Evolutionary conservation across 1,140 invertebrate species (phyloP), one percentile per base, ranked within the genome.

Genomic region (Pachyrhynchus sulphureomaculatus): DNA sequence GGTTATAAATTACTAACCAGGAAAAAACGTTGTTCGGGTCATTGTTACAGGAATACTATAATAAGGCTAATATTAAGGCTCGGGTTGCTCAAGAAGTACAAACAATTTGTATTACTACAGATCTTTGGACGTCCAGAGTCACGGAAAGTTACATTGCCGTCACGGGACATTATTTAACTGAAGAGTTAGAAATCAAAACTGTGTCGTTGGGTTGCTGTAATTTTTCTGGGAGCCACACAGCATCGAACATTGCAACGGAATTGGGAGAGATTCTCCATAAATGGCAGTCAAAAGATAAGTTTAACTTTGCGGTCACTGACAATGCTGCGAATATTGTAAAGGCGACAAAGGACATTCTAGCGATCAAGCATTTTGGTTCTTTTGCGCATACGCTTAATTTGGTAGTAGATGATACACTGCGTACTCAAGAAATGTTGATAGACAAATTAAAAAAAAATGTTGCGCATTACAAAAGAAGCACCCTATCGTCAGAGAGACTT

Each of bases 361-460:
- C n/a, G n/a, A 64, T 24, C 18, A 70, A 70, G 21, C 55, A 67
- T 57, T 69, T 64, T 59, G 63, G 66, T 0, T 72, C 66, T 29
- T 69, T 39, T 33, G 70, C 67, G 8, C 69, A 69, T 44, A 66
- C 37, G 0, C 17, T 71, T 4, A 72, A 72, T 65, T 65, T 71
- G 34, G 33, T 71, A 18, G 64, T 69, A 0, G 33, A 66, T n/a
- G 34, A 69, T 24, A 65, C 59, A n/a, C 51, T 70, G 4, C 24
- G 33, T 21, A 2, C 23, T 23, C 6, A 64, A 8, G 13, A 21
- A 23, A 9, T 29, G 5, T 21, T 53, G 5, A 57, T 67, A 34
- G 18, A 53, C 26, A 57, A 66, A 55, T 44, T 69, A 3, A 60
- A 59, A 41, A 12, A 12, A 12, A 66, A 66, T 26, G 64, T 69